Conservation (phyloP, 2,888 invertebrate genomes). For the Dryobotodes eremita region DNA sequence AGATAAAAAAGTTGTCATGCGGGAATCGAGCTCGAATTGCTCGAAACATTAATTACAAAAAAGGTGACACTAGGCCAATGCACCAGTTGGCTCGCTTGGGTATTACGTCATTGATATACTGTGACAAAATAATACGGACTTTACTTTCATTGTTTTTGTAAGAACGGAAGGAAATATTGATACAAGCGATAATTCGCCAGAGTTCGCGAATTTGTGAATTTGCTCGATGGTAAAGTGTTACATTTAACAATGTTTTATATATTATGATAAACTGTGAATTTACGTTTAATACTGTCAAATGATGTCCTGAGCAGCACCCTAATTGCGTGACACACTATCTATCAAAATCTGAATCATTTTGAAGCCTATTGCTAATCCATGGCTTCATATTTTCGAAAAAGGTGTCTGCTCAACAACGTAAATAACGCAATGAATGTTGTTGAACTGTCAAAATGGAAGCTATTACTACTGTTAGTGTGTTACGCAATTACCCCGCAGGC, state of each 20-base stretch:
- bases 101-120: conserved; percentile 45
- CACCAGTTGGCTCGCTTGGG: conserved; percentile 47
- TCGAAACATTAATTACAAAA: conserved; percentile 44
- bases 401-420: too few relatives aligned
- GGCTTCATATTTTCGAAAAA: too few relatives aligned
- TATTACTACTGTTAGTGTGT: too few relatives aligned
- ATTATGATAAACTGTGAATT: not conserved
- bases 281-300: not conserved
- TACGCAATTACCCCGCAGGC: too few relatives aligned
- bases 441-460: too few relatives aligned
- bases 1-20: conserved; percentile 16
- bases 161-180: not conserved
- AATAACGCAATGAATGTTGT: too few relatives aligned
- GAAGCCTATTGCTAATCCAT: too few relatives aligned
- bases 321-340: too few relatives aligned
- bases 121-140: conserved; percentile 23
- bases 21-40: conserved; percentile 17
- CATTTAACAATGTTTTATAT: not conserved
- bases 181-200: conserved; percentile 16
- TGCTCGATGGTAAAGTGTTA: not conserved
- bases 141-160: conserved; percentile 13
- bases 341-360: too few relatives aligned
- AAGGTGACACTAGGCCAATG: conserved; percentile 51
- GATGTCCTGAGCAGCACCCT: too few relatives aligned
- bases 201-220: not conserved